Evolutionary conservation across 2,113 vertebrate species (phyloP), one percentile per base, ranked within the genome.

Genomic region (Lucifuga dentata): DNA sequence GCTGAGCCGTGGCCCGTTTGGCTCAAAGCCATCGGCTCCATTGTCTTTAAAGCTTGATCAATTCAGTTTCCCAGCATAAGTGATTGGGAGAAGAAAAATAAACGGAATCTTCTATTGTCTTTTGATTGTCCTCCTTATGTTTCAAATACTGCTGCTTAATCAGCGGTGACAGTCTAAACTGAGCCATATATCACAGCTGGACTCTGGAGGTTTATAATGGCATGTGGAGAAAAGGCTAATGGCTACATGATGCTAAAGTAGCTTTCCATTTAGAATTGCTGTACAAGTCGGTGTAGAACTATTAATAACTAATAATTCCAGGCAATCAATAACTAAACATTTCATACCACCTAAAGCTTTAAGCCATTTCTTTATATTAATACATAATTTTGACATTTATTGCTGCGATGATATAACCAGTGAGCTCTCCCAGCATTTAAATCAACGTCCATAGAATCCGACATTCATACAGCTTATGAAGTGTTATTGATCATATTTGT

Each of bases 31-130:
- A 73, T 1, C 5, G 0, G 0, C 52, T 64, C 56, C 57, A 36
- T 80, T 77, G 78, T 69, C 63, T 58, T 53, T 21, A 66, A 36
- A 55, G 7, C 46, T 20, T 50, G 43, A 83, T 73, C 77, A 51
- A 66, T 65, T 76, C 51, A 24, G 56, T 45, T 69, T 73, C 46
- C 15, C 61, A 45, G 36, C 46, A 2, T 15, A 61, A 15, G 66
- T 2, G 32, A 59, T 33, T 40, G 41, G 24, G 57, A 32, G 32
- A 45, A 15, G 32, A 13, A 13, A 11, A 44, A 52, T 57, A 63
- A 17, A 40, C 52, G 20, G 33, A 62, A 45, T 46, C 33, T 33
- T 51, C 33, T 33, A 48, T 76, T 78, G 66, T 78, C 19, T 65
- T 39, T 35, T 63, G 45, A 73, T 66, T 69, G 62, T 50, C 11